Conservation (phyloP, 2,113 vertebrate species). For the Spea bombifrons region DNA sequence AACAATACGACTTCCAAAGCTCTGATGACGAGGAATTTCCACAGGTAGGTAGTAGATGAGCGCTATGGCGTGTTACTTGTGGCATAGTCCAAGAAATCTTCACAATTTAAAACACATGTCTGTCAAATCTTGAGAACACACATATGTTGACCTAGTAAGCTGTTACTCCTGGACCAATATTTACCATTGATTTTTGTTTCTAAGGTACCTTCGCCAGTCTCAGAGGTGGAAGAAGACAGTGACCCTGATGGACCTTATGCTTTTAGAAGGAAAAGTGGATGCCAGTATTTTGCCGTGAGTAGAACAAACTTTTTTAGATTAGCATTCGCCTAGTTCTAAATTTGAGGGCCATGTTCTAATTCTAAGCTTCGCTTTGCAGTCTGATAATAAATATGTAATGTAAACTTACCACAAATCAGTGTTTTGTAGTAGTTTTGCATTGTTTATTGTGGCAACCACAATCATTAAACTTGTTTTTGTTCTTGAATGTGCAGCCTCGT, state of each 20-base stretch:
- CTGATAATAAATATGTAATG: no score
- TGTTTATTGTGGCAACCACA: no score
- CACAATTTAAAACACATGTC: no score
- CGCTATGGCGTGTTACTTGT: no score
- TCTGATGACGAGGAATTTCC: constrained; percentile 88
- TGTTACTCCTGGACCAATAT: no score
- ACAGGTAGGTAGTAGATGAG: constrained; percentile 66
- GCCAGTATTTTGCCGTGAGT: constrained; percentile 88
- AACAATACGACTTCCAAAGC: constrained; percentile 95
- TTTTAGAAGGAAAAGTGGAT: constrained; percentile 87
- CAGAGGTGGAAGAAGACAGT: constrained; percentile 86
- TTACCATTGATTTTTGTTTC: neutral
- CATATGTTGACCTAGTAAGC: no score
- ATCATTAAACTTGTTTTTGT: constrained; percentile 6
- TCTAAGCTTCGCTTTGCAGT: no score
- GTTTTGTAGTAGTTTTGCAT: neutral
- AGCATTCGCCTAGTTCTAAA: no score
- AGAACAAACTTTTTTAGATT: neutral
- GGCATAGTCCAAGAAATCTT: no score
- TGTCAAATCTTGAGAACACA: no score
- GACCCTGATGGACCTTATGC: constrained; percentile 84
- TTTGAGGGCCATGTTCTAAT: no score
- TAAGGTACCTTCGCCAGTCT: constrained; percentile 77
- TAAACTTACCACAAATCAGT: constrained; percentile 31
- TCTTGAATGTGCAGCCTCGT: constrained; percentile 65